Evolutionary conservation across 2,888 invertebrate species (phyloP).

Genomic region (Drosophila engyochracea): DNA sequence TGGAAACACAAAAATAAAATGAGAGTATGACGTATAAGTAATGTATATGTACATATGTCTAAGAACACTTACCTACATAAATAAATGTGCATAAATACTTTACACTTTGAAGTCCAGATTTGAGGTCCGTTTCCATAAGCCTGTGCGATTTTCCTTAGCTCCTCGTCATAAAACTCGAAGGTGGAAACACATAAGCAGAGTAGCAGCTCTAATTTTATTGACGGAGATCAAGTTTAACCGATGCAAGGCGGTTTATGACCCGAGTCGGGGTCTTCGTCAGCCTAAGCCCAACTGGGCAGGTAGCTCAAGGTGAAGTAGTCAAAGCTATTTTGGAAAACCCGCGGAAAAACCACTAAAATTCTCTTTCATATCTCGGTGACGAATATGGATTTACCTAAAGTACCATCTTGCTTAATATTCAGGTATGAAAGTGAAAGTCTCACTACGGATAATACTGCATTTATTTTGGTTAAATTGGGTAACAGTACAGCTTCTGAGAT

Average conservation of each 20-base stretch:
- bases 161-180: conserved; percentile 8
- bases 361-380: conserved; percentile 42
- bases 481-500: neutral
- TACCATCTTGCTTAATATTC: neutral
- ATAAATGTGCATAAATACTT: neutral
- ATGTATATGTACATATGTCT: neutral
- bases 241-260: conserved; percentile 25
- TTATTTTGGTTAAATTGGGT: neutral
- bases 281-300: conserved; percentile 27
- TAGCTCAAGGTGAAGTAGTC: conserved; percentile 42
- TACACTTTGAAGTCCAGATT: conserved; percentile 15
- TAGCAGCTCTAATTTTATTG: conserved; percentile 40
- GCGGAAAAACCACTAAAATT: conserved; percentile 45
- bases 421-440: conserved; percentile 1
- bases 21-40: neutral
- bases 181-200: conserved; percentile 14
- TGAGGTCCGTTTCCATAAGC: conserved; percentile 34
- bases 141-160: conserved; percentile 13
- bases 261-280: neutral
- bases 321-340: conserved; percentile 57
- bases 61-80: neutral
- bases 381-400: conserved; percentile 30
- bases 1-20: no score
- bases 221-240: conserved; percentile 40
- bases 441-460: neutral